A percentile compares a stretch with the other conserved stretches of the same genome.
Conservation (phyloP, 2,888 invertebrate genomes). For the Helobdella robusta region DNA sequence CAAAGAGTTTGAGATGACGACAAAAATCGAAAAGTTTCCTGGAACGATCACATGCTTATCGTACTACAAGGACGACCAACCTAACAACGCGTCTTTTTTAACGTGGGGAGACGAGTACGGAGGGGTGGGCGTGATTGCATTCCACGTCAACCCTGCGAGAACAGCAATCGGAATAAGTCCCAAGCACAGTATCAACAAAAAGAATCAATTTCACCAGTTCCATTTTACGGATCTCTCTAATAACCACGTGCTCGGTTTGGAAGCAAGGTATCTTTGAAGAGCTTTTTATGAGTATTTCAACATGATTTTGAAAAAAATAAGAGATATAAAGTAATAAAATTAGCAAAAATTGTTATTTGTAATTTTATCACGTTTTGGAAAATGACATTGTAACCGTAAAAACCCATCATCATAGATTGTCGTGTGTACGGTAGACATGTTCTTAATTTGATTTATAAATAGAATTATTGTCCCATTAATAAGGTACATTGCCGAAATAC, state of each 20-base stretch:
- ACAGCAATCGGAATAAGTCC: conserved; percentile 25
- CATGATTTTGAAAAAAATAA: too few species aligned
- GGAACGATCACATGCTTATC: conserved; percentile 21
- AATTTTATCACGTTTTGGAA: too few species aligned
- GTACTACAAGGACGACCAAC: conserved; percentile 22
- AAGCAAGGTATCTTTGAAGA: conserved; percentile 40
- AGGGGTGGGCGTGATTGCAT: conserved; percentile 29
- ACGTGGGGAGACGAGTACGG: conserved; percentile 68
- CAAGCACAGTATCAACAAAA: conserved; percentile 25
- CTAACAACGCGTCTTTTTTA: conserved; percentile 42
- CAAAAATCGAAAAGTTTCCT: conserved; percentile 23
- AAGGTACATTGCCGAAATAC: conserved; percentile 50
- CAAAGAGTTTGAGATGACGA: conserved; percentile 15
- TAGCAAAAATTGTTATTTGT: too few species aligned
- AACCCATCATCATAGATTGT: too few species aligned
- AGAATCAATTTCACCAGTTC: conserved; percentile 2
- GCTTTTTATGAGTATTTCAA: too few species aligned
- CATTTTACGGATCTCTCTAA: conserved; percentile 34
- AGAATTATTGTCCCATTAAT: too few species aligned
- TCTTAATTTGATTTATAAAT: too few species aligned
- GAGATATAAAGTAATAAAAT: too few species aligned
- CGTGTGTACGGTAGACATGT: too few species aligned
- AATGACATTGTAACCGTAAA: too few species aligned
- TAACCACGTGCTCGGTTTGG: conserved; percentile 53
- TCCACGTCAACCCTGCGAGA: conserved; percentile 24